phyloP scores from a whole-genome alignment of 2,888 invertebrate genomes.

The Ctena decussata region DNA sequence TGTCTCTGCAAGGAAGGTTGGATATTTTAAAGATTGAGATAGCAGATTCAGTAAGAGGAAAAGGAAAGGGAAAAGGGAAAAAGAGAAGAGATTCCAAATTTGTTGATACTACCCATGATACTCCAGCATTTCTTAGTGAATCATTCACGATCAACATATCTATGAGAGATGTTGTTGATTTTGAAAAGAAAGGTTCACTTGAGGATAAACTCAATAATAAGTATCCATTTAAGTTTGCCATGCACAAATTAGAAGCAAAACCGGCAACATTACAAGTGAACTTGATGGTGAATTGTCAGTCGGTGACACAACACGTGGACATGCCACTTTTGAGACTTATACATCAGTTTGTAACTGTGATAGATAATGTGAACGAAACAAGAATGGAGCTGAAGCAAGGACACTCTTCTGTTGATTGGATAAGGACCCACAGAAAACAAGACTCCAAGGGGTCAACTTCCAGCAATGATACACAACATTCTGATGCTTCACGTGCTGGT shows the following conservation, averaged over 20 bases:
- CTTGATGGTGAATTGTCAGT: slow-evolving; percentile 95
- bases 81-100: slow-evolving; percentile 44
- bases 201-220: slow-evolving; percentile 55
- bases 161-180: slow-evolving; percentile 95
- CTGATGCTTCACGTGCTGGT: slow-evolving; percentile 70
- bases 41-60: slow-evolving; percentile 91
- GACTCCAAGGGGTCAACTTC: slow-evolving; percentile 84
- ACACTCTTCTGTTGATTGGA: slow-evolving; percentile 81
- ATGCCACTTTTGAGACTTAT: slow-evolving; percentile 97
- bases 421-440: slow-evolving; percentile 84
- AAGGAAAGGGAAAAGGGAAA: slow-evolving; percentile 72
- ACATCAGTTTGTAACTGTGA: slow-evolving; percentile 99
- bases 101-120: slow-evolving; percentile 90
- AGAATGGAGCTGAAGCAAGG: slow-evolving; percentile 95
- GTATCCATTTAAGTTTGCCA: slow-evolving; percentile 79
- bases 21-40: slow-evolving; percentile 97
- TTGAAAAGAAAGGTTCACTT: slow-evolving; percentile 87
- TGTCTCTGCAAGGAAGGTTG: slow-evolving; percentile 90
- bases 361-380: slow-evolving; percentile 98
- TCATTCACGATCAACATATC: slow-evolving; percentile 96
- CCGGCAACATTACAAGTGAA: slow-evolving; percentile 95
- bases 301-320: slow-evolving; percentile 97
- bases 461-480: slow-evolving; percentile 82
- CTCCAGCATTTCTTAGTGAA: slow-evolving; percentile 97
- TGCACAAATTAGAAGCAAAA: slow-evolving; percentile 86